Evolutionary conservation across 1,140 invertebrate genomes (phyloP).

Genomic region (Papilio polytes): DNA sequence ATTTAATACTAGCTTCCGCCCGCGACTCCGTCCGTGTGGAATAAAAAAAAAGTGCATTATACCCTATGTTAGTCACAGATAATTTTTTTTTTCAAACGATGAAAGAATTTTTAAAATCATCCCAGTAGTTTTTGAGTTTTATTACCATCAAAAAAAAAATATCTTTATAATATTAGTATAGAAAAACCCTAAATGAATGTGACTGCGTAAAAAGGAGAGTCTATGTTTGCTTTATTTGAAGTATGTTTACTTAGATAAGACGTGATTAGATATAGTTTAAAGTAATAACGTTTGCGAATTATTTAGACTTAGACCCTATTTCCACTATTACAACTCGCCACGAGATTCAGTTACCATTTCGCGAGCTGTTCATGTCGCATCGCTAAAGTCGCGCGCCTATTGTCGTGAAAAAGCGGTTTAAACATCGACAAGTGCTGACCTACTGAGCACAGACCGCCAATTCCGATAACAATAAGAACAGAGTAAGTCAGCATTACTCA

Average conservation of each 20-base stretch:
- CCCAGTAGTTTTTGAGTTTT: too few relatives aligned
- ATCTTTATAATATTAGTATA: too few relatives aligned
- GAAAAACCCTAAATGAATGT: too few relatives aligned
- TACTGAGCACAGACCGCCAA: slow-evolving; percentile 54
- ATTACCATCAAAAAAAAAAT: too few relatives aligned
- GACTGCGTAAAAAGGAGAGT: background rate
- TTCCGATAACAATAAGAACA: slow-evolving; percentile 57
- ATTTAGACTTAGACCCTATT: background rate
- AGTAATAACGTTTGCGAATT: background rate
- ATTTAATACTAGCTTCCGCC: too few relatives aligned
- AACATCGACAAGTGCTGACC: slow-evolving; percentile 42
- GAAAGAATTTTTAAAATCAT: too few relatives aligned
- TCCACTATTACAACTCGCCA: background rate
- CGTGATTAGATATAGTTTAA: background rate
- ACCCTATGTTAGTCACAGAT: too few relatives aligned
- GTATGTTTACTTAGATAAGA: slow-evolving; percentile 24
- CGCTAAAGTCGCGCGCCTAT: background rate
- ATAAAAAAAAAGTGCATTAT: too few relatives aligned
- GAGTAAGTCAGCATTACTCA: slow-evolving; percentile 51
- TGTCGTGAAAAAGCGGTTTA: background rate
- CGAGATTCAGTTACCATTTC: background rate
- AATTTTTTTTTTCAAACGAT: too few relatives aligned
- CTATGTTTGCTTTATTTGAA: background rate
- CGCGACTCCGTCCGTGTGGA: too few relatives aligned
- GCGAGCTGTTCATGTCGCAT: background rate